A percentile compares a stretch with the other conserved stretches of the same genome.
These are phyloP conservation scores for Theonella swinhoei DNA, from an alignment of 37 sponge, comb jelly and placozoan species.

Conservation along the genomic window DNA sequence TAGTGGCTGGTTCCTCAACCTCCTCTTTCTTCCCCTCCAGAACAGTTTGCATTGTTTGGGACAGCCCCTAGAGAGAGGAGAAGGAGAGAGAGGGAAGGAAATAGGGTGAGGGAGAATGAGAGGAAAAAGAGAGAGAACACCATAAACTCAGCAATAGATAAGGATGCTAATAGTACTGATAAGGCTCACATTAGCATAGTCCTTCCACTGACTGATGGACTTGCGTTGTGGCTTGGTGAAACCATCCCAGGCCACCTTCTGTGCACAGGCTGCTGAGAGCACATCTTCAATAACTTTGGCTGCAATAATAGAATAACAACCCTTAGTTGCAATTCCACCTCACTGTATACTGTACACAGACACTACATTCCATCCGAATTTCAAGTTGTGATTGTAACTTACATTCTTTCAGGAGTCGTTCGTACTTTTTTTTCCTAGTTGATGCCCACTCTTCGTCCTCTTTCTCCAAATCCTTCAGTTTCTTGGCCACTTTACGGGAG, in stretches of 20 bases:
- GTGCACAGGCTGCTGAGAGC: conserved; percentile 22
- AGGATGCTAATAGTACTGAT: too few relatives aligned
- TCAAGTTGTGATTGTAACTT: background rate
- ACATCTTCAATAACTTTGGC: conserved; percentile 55
- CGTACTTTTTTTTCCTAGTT: conserved; percentile 10
- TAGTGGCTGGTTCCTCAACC: conserved; percentile 22
- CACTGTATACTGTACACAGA: too few relatives aligned
- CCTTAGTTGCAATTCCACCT: background rate
- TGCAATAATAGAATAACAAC: background rate
- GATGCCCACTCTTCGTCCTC: conserved; percentile 10
- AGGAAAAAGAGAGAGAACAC: too few relatives aligned
- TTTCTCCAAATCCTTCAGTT: conserved; percentile 34
- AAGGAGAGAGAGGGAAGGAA: too few relatives aligned
- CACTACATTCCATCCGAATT: background rate
- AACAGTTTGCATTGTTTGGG: background rate
- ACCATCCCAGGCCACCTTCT: conserved; percentile 41
- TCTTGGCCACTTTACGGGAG: conserved; percentile 52
- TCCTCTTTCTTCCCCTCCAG: conserved; percentile 1
- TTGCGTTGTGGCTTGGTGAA: conserved; percentile 80
- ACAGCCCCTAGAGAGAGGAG: background rate
- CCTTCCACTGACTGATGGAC: conserved; percentile 68
- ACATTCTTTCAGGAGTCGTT: conserved; percentile 32
- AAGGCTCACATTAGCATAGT: conserved; percentile 30
- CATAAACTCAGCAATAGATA: too few relatives aligned
- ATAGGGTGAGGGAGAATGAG: too few relatives aligned